Base-by-base conservation (phyloP, 2,888 invertebrate genomes). In the Cantharis nigra region DNA sequence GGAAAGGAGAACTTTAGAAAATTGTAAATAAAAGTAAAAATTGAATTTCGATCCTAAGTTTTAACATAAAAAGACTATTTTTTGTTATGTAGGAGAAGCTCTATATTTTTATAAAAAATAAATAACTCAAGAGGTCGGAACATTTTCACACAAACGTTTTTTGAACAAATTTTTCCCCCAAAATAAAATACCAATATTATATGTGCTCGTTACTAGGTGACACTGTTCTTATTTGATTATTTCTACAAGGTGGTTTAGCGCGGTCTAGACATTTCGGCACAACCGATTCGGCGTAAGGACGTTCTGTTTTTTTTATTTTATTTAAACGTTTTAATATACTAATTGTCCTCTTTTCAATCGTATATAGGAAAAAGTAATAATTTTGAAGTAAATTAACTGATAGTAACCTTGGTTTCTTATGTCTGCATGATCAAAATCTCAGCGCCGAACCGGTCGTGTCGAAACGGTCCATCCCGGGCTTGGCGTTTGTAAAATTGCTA, bases 51-150 rank as follows among this genome's bases (percentile, higher is more conserved):
- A 23, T 20, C 13, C 13, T 65, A 13, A 65, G 18, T 65, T 65
- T 65, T 23, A 65, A 64, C 64, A 64, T 20, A 23, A 65, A 64
- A 23, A 65, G 20, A 13, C 23, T 23, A 23, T 18, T 65, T 65
- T 65, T 65, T 65, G 65, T 65, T 65, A 65, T 65, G 65, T 65
- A 65, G 65, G 65, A 65, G 23, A 65, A 65, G 23, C 23, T 65
- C 65, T 65, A 65, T 65, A 23, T 65, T 65, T 65, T 65, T 65
- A 65, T 65, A 65, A 23, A 65, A 65, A 20, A 65, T n/a, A 65
- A 65, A 65, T 65, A 23, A 23, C 23, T 65, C 20, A 23, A 20
- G 65, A 20, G 13, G 18, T 65, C n/a, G 13, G n/a, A 30, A 65
- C 18, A 65, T 20, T 65, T 65, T 65, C 20, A 64, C 64, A 20